Evolutionary conservation across 2,797 vertebrate species (phyloP).

Genomic region (Threskiornis aethiopicus): DNA sequence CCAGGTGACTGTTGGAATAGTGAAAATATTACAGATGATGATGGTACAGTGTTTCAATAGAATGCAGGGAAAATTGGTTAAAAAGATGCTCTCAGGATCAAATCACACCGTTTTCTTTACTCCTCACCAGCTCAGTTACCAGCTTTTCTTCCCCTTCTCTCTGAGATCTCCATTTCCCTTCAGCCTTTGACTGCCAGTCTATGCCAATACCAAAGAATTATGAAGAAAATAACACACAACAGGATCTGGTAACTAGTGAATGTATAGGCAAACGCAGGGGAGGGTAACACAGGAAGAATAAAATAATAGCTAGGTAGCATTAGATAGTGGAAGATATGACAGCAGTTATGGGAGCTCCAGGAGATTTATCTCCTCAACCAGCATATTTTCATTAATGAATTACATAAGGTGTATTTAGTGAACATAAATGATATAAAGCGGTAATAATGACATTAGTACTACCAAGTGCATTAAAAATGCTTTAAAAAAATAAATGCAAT

Average conservation of each 20-base stretch:
- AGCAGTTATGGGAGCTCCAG: not conserved
- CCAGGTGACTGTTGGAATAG: not conserved
- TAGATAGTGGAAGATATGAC: not conserved
- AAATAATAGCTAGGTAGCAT: not conserved
- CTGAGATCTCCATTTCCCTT: not conserved
- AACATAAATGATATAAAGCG: not conserved
- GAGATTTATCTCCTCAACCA: not conserved
- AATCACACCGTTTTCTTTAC: not conserved
- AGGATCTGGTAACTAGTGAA: not conserved
- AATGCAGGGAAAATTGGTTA: conserved; percentile 16
- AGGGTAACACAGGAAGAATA: not conserved
- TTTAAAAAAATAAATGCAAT: not conserved
- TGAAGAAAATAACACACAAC: not conserved
- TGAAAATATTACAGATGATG: conserved; percentile 1
- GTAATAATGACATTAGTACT: not conserved
- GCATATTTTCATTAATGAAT: not conserved
- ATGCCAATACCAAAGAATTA: not conserved
- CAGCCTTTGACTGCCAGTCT: not conserved
- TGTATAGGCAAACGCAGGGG: not conserved
- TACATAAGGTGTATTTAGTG: not conserved
- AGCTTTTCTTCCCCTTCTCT: not conserved
- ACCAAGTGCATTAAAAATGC: not conserved
- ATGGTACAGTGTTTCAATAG: not conserved
- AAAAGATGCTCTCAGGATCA: not conserved
- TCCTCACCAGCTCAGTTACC: not conserved